Evolutionary conservation across 2,797 vertebrate species (phyloP).

Genomic region (Zalophus californianus): DNA sequence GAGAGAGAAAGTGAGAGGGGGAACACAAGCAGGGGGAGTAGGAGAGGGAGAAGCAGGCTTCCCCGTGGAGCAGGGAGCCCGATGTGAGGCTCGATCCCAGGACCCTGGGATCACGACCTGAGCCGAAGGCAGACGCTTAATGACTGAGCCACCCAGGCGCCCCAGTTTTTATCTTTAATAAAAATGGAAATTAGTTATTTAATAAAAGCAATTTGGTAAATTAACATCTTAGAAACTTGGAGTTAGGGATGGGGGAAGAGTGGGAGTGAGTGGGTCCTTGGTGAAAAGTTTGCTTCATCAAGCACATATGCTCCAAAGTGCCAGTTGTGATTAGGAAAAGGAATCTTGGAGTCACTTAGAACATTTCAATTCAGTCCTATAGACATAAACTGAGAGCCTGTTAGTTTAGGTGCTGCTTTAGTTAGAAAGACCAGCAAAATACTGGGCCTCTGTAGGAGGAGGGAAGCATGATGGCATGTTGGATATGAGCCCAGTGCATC

Average conservation of each 20-base stretch:
- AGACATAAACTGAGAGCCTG: neutral
- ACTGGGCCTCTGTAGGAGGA: neutral
- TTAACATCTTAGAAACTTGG: neutral
- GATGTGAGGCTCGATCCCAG: no score
- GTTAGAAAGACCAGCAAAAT: neutral
- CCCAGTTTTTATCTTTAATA: neutral
- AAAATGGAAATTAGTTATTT: neutral
- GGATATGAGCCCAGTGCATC: neutral
- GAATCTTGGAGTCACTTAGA: neutral
- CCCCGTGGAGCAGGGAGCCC: no score
- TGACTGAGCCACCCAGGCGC: no score
- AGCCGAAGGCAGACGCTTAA: no score
- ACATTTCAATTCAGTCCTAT: neutral
- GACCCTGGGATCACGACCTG: no score
- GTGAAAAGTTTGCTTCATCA: neutral
- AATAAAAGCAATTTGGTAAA: neutral
- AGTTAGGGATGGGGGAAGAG: neutral
- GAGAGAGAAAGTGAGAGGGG: no score
- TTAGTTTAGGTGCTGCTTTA: neutral
- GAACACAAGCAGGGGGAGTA: no score
- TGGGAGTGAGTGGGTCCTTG: neutral
- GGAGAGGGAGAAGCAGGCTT: no score
- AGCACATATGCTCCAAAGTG: neutral
- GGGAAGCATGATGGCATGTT: neutral
- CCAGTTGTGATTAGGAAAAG: neutral